phyloP scores from a whole-genome alignment of 2,797 vertebrate genomes.

The Harpagifer antarcticus region DNA sequence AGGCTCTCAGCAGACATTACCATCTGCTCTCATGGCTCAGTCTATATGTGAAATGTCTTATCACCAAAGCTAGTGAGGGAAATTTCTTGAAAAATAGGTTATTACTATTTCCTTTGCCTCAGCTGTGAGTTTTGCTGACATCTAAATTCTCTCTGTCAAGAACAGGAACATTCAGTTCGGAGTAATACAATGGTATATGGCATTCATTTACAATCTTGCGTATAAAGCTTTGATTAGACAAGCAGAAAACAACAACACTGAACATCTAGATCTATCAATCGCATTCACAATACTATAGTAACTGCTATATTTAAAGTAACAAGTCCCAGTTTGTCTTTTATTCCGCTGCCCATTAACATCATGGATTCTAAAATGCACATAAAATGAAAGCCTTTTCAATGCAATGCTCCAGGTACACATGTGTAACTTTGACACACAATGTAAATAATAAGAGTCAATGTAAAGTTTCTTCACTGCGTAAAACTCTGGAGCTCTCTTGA shows the following conservation, averaged over 20 bases:
- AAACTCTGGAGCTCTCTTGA: background rate
- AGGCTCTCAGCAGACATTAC: slow-evolving; percentile 39
- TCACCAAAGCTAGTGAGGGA: slow-evolving; percentile 3
- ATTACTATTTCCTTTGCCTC: background rate
- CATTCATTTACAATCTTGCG: slow-evolving; percentile 24
- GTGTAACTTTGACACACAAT: too few species aligned
- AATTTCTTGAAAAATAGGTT: slow-evolving; percentile 2
- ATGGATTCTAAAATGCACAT: background rate
- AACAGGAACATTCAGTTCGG: background rate
- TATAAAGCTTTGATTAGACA: background rate
- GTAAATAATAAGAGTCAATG: background rate
- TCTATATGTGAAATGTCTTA: slow-evolving; percentile 28
- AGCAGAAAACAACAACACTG: slow-evolving; percentile 1
- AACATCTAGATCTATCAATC: background rate
- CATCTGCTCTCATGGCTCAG: slow-evolving; percentile 38
- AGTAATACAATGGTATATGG: background rate
- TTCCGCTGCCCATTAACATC: background rate
- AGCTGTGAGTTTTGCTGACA: background rate
- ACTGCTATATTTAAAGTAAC: background rate
- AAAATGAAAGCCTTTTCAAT: background rate
- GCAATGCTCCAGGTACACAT: background rate
- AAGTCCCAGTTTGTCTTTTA: background rate
- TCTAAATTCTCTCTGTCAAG: background rate
- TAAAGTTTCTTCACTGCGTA: background rate
- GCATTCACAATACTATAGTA: background rate